Conservation (phyloP, 2,113 vertebrate genomes). For the Chionomys nivalis region DNA sequence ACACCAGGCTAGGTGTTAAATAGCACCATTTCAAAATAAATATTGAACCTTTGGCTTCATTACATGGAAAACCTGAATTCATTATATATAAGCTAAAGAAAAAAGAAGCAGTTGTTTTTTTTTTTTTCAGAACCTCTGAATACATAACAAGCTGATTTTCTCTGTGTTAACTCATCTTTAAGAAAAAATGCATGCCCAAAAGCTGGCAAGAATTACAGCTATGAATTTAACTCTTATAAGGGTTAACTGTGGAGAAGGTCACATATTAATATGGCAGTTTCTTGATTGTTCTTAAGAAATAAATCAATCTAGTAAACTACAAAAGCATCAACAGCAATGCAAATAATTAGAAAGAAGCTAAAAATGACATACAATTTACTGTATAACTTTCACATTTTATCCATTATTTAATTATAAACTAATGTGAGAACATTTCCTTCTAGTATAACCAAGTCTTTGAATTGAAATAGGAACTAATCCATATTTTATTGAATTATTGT, state of each 20-base stretch:
- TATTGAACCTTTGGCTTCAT: slow-evolving; percentile 22
- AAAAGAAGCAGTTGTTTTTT: neutral
- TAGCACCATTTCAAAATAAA: slow-evolving; percentile 54
- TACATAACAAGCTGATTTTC: slow-evolving; percentile 33
- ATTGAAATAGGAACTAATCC: neutral
- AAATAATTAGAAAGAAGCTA: neutral
- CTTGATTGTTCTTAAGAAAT: neutral
- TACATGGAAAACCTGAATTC: slow-evolving; percentile 62
- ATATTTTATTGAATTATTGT: neutral
- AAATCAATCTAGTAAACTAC: neutral
- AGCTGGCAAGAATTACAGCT: neutral
- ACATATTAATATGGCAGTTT: neutral
- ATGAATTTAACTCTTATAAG: neutral
- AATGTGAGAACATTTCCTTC: neutral
- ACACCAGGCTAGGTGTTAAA: slow-evolving; percentile 10
- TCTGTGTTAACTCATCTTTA: neutral
- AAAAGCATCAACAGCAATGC: neutral
- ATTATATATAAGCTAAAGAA: slow-evolving; percentile 40
- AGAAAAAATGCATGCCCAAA: neutral
- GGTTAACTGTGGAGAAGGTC: neutral
- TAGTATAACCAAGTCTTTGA: neutral
- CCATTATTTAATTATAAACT: neutral
- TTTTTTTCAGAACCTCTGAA: neutral
- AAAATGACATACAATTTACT: neutral
- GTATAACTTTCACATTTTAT: neutral